Percentiles rank a stretch among this genome's conserved stretches.
These are phyloP conservation scores for Mesitornis unicolor DNA, from an alignment of 2,113 vertebrate genomes.

Conservation along the genomic window DNA sequence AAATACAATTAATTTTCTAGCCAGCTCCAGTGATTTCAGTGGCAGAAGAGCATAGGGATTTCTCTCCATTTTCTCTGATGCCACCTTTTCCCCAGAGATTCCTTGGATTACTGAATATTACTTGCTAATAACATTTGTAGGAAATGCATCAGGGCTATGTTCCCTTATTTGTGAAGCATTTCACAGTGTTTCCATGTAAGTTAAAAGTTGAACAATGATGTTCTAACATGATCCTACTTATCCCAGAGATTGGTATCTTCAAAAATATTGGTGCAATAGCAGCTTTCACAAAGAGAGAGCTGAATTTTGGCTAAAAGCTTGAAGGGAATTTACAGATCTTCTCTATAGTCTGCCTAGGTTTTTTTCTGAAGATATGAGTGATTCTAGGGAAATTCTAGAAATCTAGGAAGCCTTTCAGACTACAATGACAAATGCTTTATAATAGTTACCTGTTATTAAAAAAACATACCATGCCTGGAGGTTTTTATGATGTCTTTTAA, in stretches of 20 bases:
- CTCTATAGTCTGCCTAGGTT: background rate
- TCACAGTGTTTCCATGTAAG: background rate
- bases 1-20: background rate
- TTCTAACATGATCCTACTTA: background rate
- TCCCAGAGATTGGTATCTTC: background rate
- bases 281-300: background rate
- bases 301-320: background rate
- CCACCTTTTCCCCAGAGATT: background rate
- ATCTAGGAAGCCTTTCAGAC: background rate
- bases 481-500: background rate
- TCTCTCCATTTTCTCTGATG: background rate
- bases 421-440: background rate
- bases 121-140: background rate
- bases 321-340: background rate
- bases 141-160: background rate
- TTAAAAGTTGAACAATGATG: background rate
- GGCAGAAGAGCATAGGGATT: background rate
- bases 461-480: background rate
- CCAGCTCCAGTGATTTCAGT: background rate
- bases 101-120: too few relatives aligned
- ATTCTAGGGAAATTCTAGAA: background rate
- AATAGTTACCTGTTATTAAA: background rate
- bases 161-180: background rate
- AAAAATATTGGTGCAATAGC: background rate
- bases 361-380: background rate